phyloP scores from a whole-genome alignment of 2,797 vertebrate genomes.

The Microctenopoma lineatum region DNA sequence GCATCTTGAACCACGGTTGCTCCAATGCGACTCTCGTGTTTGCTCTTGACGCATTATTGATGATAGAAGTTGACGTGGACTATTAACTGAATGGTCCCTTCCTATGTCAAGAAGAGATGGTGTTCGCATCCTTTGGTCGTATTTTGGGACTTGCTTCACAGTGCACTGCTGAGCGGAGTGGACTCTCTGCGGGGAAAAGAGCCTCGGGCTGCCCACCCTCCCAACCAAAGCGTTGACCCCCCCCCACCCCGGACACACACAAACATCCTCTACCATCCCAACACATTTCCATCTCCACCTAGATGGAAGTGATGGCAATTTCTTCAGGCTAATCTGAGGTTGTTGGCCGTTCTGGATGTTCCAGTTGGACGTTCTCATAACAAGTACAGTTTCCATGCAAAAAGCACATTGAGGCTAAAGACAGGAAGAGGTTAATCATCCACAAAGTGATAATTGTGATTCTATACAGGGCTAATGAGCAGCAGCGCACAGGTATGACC shows the following conservation, averaged over 20 bases:
- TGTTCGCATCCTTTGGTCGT: conserved; percentile 72
- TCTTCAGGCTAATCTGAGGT: conserved; percentile 60
- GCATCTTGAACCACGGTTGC: conserved; percentile 52
- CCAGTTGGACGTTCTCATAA: conserved; percentile 25
- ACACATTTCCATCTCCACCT: conserved; percentile 65
- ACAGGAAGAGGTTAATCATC: conserved; percentile 30
- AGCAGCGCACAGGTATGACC: conserved; percentile 47
- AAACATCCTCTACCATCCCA: conserved; percentile 54
- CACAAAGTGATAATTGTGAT: conserved; percentile 37
- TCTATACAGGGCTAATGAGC: conserved; percentile 34
- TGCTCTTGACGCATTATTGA: conserved; percentile 48
- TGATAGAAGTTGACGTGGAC: conserved; percentile 70
- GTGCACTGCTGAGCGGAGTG: conserved; percentile 65
- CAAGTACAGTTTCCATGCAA: conserved; percentile 39
- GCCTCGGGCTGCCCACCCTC: conserved; percentile 67
- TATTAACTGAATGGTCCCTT: conserved; percentile 69
- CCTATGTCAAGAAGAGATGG: conserved; percentile 58
- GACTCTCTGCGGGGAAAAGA: conserved; percentile 66
- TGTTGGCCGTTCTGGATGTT: conserved; percentile 38
- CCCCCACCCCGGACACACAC: not conserved
- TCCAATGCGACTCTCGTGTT: conserved; percentile 44
- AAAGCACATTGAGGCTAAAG: conserved; percentile 35
- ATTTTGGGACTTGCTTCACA: conserved; percentile 62
- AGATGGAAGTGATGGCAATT: conserved; percentile 72
- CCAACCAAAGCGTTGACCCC: conserved; percentile 7